phyloP scores from a whole-genome alignment of 2,888 invertebrate genomes.

The Dromius quadrimaculatus region DNA sequence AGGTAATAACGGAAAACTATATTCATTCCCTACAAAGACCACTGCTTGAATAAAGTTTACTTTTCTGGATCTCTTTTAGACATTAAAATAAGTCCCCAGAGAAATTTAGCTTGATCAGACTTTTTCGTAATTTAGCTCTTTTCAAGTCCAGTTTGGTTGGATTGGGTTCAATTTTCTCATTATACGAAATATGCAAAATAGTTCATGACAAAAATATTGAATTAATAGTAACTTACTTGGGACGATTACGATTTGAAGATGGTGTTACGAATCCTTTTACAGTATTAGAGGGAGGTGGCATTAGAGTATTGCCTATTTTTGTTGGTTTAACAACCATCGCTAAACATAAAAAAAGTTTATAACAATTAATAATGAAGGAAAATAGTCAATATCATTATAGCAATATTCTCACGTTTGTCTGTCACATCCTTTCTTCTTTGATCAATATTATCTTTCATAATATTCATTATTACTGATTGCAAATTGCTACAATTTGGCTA shows the following conservation, averaged over 20 bases:
- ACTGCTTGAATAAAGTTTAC: too few species aligned
- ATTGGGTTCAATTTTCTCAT: background rate
- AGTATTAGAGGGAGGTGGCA: conserved; percentile 4
- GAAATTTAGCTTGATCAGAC: too few species aligned
- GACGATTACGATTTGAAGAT: background rate
- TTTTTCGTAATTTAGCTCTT: too few species aligned
- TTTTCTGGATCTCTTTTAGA: too few species aligned
- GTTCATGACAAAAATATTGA: too few species aligned
- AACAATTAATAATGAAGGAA: background rate
- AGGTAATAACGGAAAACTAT: too few species aligned
- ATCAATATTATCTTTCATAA: conserved; percentile 4
- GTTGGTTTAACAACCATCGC: conserved; percentile 26
- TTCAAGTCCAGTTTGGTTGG: too few species aligned
- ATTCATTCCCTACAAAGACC: too few species aligned
- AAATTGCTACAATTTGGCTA: too few species aligned
- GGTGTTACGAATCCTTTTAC: background rate
- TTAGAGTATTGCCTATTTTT: conserved; percentile 21
- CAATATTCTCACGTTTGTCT: conserved; percentile 3
- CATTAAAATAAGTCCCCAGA: too few species aligned
- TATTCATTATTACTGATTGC: conserved; percentile 23
- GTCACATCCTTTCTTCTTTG: background rate
- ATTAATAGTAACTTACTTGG: conserved; percentile 7
- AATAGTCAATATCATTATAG: background rate
- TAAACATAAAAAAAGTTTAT: background rate
- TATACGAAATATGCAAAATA: too few species aligned